Evolutionary conservation across 30 jellyfish, hydroid and myxozoan genomes (phyloP), one percentile per base, ranked within the genome.

Genomic region (Aurelia aurita): DNA sequence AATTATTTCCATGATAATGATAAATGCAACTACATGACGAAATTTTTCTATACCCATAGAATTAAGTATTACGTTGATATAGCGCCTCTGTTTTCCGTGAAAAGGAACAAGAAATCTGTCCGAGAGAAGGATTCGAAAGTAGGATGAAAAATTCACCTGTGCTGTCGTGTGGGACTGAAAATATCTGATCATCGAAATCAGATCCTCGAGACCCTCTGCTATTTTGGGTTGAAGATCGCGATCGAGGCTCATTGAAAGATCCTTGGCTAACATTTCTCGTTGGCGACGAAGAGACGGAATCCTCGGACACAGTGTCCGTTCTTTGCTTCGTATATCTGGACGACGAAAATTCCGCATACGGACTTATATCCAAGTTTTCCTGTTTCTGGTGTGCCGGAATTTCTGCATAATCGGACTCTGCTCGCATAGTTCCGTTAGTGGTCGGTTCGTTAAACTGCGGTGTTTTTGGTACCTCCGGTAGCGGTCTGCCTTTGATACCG

Each of bases 221-320:
- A 29, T 89, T 96, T 26, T 75, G 90, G 9, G 97, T 89, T 18
- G 98, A 93, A 2, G 96, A 82, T 2, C 96, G 64, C 15, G 98
- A 93, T 20, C 96, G 62, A 45, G 51, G 87, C 15, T 74, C 91
- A 57, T 58, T 78, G 35, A 79, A 69, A 18, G 85, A 78, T 27
- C 80, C 74, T 28, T 82, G 72, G 4, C 88, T 72, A 7, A 49
- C 63, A 59, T 65, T 72, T 32, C 96, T 53, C 57, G 81, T 80
- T 0, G 98, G 97, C 23, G 97, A 87, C 7, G 98, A 87, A 1
- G 96, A 96, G 13, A 73, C 87, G 44, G 98, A 87, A 53, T 93
- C 98, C 32, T 83, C 93, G 25, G 93, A 83, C 16, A 70, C 71
- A 46, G 93, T 84, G 16, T 85, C 96, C 31, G 81, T 44, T 60